Conservation (phyloP, 1,140 invertebrate species). For the Macrocentrus cingulum region DNA sequence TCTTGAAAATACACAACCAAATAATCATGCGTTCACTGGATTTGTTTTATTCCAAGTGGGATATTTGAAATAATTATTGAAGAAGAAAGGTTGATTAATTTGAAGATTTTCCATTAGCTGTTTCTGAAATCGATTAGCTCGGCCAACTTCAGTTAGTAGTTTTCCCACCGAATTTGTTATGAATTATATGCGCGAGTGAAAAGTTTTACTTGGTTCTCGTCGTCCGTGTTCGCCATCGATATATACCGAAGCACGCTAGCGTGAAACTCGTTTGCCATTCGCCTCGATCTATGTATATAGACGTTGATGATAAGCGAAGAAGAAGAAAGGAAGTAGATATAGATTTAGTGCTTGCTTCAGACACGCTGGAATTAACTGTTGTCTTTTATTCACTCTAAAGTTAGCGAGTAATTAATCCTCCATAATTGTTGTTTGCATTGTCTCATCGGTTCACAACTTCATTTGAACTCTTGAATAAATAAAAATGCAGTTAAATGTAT, state of each 20-base stretch:
- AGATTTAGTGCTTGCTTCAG: not conserved
- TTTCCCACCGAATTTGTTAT: constrained; percentile 25
- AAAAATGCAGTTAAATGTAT: too few relatives aligned
- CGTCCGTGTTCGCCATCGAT: constrained; percentile 18
- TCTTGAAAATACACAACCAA: not conserved
- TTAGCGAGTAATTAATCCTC: not conserved
- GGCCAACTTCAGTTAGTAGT: constrained; percentile 2
- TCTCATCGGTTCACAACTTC: too few relatives aligned
- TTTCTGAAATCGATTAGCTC: constrained; percentile 11
- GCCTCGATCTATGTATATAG: not conserved
- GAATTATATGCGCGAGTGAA: constrained; percentile 24
- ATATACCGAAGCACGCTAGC: not conserved
- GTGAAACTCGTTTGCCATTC: constrained; percentile 26
- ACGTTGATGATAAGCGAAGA: not conserved
- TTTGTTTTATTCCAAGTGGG: too few relatives aligned
- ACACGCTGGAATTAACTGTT: constrained; percentile 2
- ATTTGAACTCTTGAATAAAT: too few relatives aligned
- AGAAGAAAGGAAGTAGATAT: not conserved
- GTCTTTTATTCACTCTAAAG: not conserved
- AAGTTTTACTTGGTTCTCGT: constrained; percentile 13
- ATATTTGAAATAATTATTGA: too few relatives aligned
- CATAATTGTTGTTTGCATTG: too few relatives aligned
- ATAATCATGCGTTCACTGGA: not conserved
- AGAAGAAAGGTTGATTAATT: too few relatives aligned
- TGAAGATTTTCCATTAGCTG: constrained; percentile 13